A percentile compares a stretch with the other conserved stretches of the same genome.
Conservation (phyloP, 1,140 invertebrate genomes). For the Diorhabda carinulata region DNA sequence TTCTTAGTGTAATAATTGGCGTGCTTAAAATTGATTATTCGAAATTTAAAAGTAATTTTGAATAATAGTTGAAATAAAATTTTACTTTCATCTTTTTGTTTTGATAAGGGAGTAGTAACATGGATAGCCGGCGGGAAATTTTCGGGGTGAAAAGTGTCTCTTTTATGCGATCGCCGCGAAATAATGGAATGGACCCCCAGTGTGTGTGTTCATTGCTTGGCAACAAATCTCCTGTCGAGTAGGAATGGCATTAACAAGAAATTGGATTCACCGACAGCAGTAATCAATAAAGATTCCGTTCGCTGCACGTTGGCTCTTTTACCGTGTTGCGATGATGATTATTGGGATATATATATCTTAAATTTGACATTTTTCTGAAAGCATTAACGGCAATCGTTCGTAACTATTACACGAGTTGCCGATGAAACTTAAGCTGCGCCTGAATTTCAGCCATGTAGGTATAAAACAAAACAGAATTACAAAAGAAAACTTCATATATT, state of each 20-base stretch:
- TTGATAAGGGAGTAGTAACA: neutral
- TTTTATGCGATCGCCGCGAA: neutral
- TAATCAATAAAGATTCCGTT: neutral
- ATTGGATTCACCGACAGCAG: neutral
- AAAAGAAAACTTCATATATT: too few species aligned
- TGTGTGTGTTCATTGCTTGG: neutral
- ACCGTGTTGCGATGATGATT: neutral
- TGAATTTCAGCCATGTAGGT: too few species aligned
- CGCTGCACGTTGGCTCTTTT: neutral
- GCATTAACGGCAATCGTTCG: constrained; percentile 5
- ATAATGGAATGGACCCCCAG: neutral
- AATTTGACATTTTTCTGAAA: neutral
- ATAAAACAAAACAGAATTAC: too few species aligned
- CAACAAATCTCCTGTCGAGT: constrained; percentile 1
- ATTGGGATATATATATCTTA: neutral
- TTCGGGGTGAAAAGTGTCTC: neutral
- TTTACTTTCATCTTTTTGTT: neutral
- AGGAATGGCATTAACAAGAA: constrained; percentile 1
- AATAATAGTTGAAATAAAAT: neutral
- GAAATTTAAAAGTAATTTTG: too few species aligned
- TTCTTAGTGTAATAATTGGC: too few species aligned
- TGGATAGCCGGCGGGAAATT: neutral
- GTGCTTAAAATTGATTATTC: too few species aligned
- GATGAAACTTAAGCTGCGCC: neutral
- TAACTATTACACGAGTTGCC: neutral